These are phyloP conservation scores for Callyntrura guangdongensis DNA, from an alignment of 2,888 invertebrate species.

Conservation along the genomic window DNA sequence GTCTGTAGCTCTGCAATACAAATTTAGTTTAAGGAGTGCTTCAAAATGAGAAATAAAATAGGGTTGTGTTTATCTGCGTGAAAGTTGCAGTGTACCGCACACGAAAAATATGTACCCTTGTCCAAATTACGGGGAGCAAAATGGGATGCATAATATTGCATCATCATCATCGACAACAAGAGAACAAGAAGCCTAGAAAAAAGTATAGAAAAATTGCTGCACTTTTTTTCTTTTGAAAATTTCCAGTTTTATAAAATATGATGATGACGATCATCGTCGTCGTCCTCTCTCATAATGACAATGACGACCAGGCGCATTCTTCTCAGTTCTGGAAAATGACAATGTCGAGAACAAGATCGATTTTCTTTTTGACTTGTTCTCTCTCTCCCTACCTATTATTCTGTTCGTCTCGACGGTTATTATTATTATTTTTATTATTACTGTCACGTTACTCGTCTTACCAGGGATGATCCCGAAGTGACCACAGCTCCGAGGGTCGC, in stretches of 20 bases:
- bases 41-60: slow-evolving; percentile 50
- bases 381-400: not conserved
- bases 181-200: not conserved
- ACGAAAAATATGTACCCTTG: not conserved
- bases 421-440: slow-evolving; percentile 25
- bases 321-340: slow-evolving; percentile 14
- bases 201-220: slow-evolving; percentile 27
- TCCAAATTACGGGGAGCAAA: slow-evolving; percentile 29
- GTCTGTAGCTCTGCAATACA: not conserved
- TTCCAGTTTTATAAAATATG: not conserved
- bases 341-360: slow-evolving; percentile 35
- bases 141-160: slow-evolving; percentile 47
- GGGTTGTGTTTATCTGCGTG: not conserved
- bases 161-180: not conserved
- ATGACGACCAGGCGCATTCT: slow-evolving; percentile 30
- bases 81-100: not conserved
- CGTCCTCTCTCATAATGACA: not conserved
- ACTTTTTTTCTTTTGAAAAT: slow-evolving; percentile 19
- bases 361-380: slow-evolving; percentile 23
- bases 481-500: too few relatives aligned
- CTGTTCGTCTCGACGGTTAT: not conserved
- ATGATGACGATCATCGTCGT: not conserved
- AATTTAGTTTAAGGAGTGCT: slow-evolving; percentile 1
- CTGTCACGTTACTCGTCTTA: not conserved
- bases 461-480: too few relatives aligned